Base-by-base conservation (phyloP, 2,888 invertebrate species). In the Deilephila porcellus region DNA sequence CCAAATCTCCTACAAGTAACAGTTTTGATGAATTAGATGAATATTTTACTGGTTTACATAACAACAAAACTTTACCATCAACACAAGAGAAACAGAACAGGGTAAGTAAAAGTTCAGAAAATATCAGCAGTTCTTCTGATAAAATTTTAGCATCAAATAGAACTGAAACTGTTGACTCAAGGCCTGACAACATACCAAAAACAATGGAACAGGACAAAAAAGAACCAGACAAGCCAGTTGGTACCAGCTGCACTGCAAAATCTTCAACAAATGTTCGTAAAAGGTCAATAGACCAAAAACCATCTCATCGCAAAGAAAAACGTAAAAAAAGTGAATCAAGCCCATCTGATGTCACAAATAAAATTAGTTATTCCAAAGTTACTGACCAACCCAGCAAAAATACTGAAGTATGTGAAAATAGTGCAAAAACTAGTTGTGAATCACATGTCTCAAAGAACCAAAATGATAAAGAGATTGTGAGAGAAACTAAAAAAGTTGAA, bases 281-380 rank as follows among this genome's bases (percentile, higher is more conserved):
- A 85, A 88, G 94, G 75, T 90, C 91, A 8, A 84, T 84, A 76
- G 93, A 94, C 32, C 90, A 93, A 82, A 91, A 87, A 81, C 92
- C 93, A 60, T 88, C 91, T 25, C 94, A 94, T 80, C 90, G 94
- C 63, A 94, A 94, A 86, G 94, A 94, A 86, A 94, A 94, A 84
- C 90, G 93, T 45, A 94, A 93, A 81, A 94, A 93, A 93, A 85
- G 85, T 78, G 89, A 90, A 74, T 78, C 81, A 17, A 78, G 76
- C 76, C 80, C 79, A 29, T 73, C 78, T 32, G 86, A 88, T 25
- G 82, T 80, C 67, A 75, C 83, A 64, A 85, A 86, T 75, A 90
- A 85, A 78, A 85, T 84, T 83, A 45, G 77, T 19, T n/a, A n/a
- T 56, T n/a, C 56, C 4, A 56, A 56, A 5, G 56, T n/a, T 79